Evolutionary conservation across 2,113 vertebrate species (phyloP).

Genomic region (Eira barbara): DNA sequence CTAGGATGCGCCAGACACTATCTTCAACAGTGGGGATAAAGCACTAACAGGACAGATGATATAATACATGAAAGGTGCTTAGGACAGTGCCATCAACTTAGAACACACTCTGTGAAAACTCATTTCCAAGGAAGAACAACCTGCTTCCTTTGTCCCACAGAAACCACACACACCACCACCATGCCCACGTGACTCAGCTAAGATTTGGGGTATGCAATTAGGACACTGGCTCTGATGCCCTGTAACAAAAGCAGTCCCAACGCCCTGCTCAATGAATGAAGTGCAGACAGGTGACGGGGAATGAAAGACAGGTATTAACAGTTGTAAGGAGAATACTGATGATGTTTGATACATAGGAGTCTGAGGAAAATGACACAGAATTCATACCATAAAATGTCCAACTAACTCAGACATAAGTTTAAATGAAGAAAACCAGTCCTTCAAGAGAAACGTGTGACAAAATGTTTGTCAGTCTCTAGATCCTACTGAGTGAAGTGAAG

Average conservation of each 20-base stretch:
- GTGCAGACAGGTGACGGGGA: not conserved
- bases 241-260: not conserved
- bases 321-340: not conserved
- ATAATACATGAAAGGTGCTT: not conserved
- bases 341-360: not conserved
- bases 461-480: not conserved
- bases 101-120: not conserved
- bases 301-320: not conserved
- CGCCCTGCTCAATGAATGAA: not conserved
- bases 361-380: not conserved
- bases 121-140: not conserved
- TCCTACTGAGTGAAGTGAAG: not conserved
- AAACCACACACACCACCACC: not conserved
- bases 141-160: not conserved
- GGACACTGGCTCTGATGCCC: not conserved
- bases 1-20: not conserved
- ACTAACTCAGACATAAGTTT: not conserved
- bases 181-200: fast-evolving
- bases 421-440: not conserved
- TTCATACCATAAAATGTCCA: not conserved
- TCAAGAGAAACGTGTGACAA: not conserved
- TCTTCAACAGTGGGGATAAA: not conserved
- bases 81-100: not conserved
- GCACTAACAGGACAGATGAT: not conserved
- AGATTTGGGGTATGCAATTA: not conserved